Evolutionary conservation across 2,113 vertebrate species (phyloP).

Genomic region (Tinamus guttatus): DNA sequence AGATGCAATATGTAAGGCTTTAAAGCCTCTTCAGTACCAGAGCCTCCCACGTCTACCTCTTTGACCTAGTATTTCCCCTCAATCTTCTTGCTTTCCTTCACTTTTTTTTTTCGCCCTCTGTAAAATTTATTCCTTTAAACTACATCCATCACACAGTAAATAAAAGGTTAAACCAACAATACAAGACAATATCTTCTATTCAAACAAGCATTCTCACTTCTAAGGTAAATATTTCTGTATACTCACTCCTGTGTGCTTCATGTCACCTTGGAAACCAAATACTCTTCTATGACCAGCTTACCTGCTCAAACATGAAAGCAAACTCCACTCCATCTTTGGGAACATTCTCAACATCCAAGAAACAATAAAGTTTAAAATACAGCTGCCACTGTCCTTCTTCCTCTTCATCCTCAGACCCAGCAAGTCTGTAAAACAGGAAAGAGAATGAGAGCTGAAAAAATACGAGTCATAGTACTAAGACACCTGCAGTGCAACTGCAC

Average conservation of each 20-base stretch:
- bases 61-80: neutral
- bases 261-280: neutral
- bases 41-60: neutral
- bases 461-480: neutral
- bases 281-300: conserved; percentile 20
- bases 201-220: neutral
- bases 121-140: neutral
- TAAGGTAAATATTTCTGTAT: neutral
- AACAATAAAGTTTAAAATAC: conserved; percentile 95
- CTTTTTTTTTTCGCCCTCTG: neutral
- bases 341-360: conserved; percentile 92
- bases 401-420: conserved; percentile 86
- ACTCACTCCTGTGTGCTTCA: neutral
- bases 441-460: neutral
- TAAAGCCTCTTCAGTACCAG: neutral
- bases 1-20: neutral
- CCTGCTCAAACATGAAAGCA: conserved; percentile 97
- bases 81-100: neutral
- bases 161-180: neutral
- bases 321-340: conserved; percentile 92
- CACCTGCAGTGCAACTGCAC: neutral
- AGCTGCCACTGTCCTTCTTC: conserved; percentile 89
- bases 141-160: neutral
- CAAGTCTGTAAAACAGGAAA: conserved; percentile 75
- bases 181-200: neutral